Evolutionary conservation across 2,888 invertebrate genomes (phyloP), one percentile per base, ranked within the genome.

Genomic region (Watsonalla cultraria): DNA sequence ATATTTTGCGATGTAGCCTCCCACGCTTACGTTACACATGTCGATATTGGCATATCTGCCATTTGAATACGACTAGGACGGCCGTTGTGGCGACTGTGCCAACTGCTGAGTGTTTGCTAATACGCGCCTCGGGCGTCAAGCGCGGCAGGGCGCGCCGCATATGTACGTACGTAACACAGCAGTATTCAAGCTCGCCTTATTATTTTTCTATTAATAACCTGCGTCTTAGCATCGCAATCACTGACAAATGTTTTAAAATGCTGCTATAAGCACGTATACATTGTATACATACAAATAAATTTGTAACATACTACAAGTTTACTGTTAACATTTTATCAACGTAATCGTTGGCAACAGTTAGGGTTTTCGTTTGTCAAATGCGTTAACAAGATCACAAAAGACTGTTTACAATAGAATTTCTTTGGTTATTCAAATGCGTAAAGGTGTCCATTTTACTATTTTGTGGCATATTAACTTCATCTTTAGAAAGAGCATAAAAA

Each of bases 1-100:
- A 64, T 67, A 76, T 84, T 83, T 84, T 70, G 85, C 84, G 82
- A 82, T 80, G 80, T 68, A 68, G 66, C 76, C 78, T 72, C 82
- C 80, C 78, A 84, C 83, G 76, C 78, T 68, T 69, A 70, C 67
- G 71, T 74, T 67, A 72, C 73, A 80, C 78, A 80, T 78, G 78
- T 78, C 75, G 81, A 76, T 80, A 80, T 83, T 72, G 75, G 79
- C 73, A 70, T 76, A 71, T 71, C 66, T 69, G 58, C 68, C 68
- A 76, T 81, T 81, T 76, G 74, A 74, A 77, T 77, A 76, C 68
- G 70, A 61, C 58, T 51, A 51, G 49, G 55, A 54, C 54, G 53
- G 55, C 46, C 53, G 53, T 46, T 54, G 63, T 62, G 64, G 64
- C 60, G 58, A 55, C 53, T 51, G 52, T 51, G 45, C 59, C 57